Conservation (phyloP, 2,113 vertebrate genomes). For the Anser cygnoides region DNA sequence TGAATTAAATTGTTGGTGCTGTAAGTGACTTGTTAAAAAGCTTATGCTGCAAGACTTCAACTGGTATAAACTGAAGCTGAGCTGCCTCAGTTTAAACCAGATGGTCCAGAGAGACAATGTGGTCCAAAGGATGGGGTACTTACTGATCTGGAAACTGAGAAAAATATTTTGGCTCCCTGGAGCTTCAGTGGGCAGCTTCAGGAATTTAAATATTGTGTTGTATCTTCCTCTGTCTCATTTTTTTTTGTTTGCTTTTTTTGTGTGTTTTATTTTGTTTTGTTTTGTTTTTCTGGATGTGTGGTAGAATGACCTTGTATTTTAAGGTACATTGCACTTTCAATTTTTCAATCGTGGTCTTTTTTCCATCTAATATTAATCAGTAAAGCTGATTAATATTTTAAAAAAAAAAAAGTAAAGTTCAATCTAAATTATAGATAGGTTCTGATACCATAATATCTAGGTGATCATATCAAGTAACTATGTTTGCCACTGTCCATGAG, state of each 20-base stretch:
- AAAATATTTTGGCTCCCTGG: neutral
- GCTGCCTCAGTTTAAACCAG: neutral
- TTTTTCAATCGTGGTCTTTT: neutral
- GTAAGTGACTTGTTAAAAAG: slow-evolving; percentile 48
- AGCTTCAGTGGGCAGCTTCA: neutral
- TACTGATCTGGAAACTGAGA: neutral
- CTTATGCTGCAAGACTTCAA: slow-evolving; percentile 38
- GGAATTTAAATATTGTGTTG: slow-evolving; percentile 3
- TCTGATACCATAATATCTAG: neutral
- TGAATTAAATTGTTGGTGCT: slow-evolving; percentile 40
- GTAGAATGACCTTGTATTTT: neutral
- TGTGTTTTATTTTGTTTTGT: too few species aligned
- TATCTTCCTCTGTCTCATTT: neutral
- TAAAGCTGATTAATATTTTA: neutral
- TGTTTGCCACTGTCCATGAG: neutral
- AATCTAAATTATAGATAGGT: neutral
- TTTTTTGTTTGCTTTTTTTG: neutral
- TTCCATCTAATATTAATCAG: neutral
- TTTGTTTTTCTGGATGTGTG: neutral
- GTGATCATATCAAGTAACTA: neutral
- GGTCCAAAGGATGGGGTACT: neutral
- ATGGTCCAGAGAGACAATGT: neutral
- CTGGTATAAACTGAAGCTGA: neutral
- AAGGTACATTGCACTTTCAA: neutral
- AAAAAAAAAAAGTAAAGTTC: neutral